phyloP scores from a whole-genome alignment of 64 coral and sea anemone species.

The Stichodactyla mertensii region DNA sequence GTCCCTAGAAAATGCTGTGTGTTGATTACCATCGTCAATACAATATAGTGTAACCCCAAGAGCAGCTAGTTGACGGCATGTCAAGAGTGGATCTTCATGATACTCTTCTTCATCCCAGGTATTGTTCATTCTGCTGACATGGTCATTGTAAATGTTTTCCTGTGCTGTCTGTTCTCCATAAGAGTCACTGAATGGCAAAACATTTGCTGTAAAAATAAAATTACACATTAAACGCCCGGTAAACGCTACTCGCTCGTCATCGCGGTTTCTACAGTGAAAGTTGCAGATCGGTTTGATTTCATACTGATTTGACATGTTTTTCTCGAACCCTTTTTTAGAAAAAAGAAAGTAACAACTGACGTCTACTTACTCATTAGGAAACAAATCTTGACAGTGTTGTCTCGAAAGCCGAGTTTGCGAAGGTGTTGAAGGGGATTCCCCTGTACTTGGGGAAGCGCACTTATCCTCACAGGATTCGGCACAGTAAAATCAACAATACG shows the following conservation, averaged over 20 bases:
- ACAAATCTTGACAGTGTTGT: background rate
- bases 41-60: constrained; percentile 6
- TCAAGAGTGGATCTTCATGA: background rate
- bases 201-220: background rate
- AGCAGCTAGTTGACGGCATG: constrained; percentile 9
- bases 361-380: background rate
- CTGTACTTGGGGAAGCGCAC: background rate
- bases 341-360: background rate
- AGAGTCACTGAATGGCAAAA: background rate
- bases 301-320: too few relatives aligned
- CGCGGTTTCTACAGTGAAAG: too few relatives aligned
- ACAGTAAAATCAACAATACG: background rate
- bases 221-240: too few relatives aligned
- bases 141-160: background rate
- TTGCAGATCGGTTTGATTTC: too few relatives aligned
- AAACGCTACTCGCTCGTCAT: too few relatives aligned
- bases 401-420: background rate
- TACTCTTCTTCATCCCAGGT: background rate
- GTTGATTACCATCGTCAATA: background rate
- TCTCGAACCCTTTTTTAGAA: too few relatives aligned
- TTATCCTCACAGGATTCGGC: background rate
- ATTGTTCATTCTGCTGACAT: background rate
- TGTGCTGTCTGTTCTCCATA: background rate
- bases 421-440: constrained; percentile 10
- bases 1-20: background rate